Conservation (phyloP, 92 coral and sea anemone genomes). For the Anthopleura xanthogrammica region DNA sequence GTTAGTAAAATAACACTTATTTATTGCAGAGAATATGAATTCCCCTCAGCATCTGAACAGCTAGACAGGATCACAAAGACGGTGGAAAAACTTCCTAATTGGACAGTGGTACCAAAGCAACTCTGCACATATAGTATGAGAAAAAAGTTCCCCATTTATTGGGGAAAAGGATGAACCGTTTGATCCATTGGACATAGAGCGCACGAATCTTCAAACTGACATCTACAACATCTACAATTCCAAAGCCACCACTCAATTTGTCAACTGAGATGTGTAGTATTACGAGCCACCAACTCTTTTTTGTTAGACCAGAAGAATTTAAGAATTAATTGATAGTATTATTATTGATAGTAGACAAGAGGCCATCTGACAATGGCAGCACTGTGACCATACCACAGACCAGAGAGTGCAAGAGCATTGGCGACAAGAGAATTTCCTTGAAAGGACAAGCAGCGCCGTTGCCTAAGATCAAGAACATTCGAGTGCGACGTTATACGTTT, state of each 20-base stretch:
- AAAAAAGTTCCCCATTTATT: constrained; percentile 10
- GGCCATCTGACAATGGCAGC: background rate
- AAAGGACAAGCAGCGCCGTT: constrained; percentile 5
- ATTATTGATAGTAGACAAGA: background rate
- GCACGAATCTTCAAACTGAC: background rate
- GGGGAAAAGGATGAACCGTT: background rate
- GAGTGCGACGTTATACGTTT: constrained; percentile 8
- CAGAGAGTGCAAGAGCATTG: constrained; percentile 31
- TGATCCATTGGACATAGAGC: constrained; percentile 10
- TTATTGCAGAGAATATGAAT: background rate
- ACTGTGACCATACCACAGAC: constrained; percentile 39
- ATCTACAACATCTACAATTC: background rate
- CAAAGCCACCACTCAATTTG: background rate
- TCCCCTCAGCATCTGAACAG: constrained; percentile 44
- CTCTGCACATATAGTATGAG: background rate
- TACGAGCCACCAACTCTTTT: constrained; percentile 1
- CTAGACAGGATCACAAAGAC: constrained; percentile 56
- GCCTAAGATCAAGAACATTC: constrained; percentile 19
- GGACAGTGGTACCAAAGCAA: background rate
- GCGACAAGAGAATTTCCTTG: constrained; percentile 16
- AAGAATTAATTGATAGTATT: no score
- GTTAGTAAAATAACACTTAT: background rate
- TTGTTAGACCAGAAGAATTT: background rate
- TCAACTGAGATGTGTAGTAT: background rate
- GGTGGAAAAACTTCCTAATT: background rate